Base-by-base conservation (phyloP, 2,113 vertebrate genomes). In the Carettochelys insculpta region DNA sequence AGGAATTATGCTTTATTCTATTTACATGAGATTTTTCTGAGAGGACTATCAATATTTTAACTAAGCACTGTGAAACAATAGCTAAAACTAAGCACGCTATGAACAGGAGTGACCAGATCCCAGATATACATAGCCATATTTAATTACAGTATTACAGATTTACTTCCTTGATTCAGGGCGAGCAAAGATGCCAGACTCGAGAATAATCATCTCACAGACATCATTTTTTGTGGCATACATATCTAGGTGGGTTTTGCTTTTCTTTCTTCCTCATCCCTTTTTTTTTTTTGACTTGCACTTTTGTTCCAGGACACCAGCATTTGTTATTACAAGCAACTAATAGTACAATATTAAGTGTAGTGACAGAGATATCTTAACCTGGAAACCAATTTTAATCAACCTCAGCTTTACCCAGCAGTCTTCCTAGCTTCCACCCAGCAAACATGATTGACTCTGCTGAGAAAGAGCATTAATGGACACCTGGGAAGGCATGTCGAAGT, bases 1-100 rank as follows among this genome's bases (percentile, higher is more conserved):
- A 84, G 71, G n/a, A 52, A 38, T 53, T 41, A 73, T 91, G 77
- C 53, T 80, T 80, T 83, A 77, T 86, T 83, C 82, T 91, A 77
- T 54, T 83, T 88, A 91, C 65, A 68, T 85, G 88, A 93, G 6
- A 11, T 91, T 95, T 90, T 94, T 95, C 82, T 61, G 58, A 85
- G 91, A 87, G 54, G 38, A 93, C 43, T 87, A 71, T n/a, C 22
- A 14, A 51, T 83, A 45, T 54, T 83, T 82, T 91, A 75, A 11
- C 31, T 38, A 88, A 31, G 25, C 27, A 38, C 53, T 84, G 41
- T 3, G 73, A 16, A 87, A 41, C 25, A 88, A 87, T 13, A 87
- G 78, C 45, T 20, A 51, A 80, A 85, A 89, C 19, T 3, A 77
- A 19, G 83, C 83, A 80, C 85, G 77, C 31, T 83, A 8, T 52